Base-by-base conservation (phyloP, 2,888 invertebrate species). In the Strigamia transsilvanica region DNA sequence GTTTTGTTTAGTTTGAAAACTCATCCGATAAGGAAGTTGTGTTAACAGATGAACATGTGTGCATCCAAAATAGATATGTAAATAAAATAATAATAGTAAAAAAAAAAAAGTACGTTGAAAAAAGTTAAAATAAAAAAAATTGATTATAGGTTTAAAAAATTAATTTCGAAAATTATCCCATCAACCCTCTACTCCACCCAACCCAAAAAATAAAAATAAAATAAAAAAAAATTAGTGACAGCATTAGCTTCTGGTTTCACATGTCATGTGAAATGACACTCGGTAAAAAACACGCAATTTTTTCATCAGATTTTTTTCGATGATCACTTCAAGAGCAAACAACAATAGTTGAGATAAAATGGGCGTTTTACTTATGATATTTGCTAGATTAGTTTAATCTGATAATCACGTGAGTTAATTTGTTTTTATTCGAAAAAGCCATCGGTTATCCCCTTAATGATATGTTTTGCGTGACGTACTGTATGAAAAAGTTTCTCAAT, bases 51-150 rank as follows among this genome's bases (percentile, higher is more conserved):
- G 73, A 73, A 73, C 73, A 73, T 73, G 32, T 73, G 73, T 73
- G 73, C 73, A 73, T 73, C 73, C 73, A 73, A 73, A 73, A 73
- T 73, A 73, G 73, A 73, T 73, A 73, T 73, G 32, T 73, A 73
- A 73, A 73, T 32, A 73, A 23, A 23, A 73, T 6, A 73, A 66
- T 23, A 66, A 66, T 23, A 66, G 10, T 18, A 15, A 15, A 21
- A 61, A 61, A 61, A 61, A 73, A 61, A 61, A 61, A 61, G 32
- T 32, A 12, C 12, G 2, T 9, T 27, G 4, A n/a, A 56, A 56
- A 46, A 56, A 56, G 27, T 32, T n/a, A 32, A 73, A 13, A 32
- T n/a, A 18, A 2, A 9, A 9, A 56, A n/a, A n/a, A n/a, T n/a
- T n/a, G n/a, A n/a, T n/a, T n/a, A n/a, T n/a, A 56, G 6, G 56